Evolutionary conservation across 1,140 invertebrate genomes (phyloP).

Genomic region (Cryptotermes secundus): DNA sequence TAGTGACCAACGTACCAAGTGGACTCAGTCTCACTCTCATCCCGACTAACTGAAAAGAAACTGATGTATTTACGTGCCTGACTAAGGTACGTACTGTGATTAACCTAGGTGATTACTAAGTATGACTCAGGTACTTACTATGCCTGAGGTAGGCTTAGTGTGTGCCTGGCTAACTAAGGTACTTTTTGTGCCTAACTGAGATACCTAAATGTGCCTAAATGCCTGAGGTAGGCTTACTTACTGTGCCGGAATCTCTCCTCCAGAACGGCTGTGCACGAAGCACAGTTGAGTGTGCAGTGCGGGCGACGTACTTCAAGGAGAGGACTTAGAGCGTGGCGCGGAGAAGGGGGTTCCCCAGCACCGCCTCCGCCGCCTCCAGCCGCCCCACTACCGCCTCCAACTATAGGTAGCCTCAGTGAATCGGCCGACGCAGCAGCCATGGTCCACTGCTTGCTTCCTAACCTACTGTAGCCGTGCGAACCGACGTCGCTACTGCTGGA

Average conservation of each 20-base stretch:
- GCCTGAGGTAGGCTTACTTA: conserved; percentile 46
- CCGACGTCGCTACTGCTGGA: neutral
- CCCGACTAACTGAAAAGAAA: too few species aligned
- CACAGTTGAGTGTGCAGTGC: conserved; percentile 71
- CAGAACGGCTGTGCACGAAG: conserved; percentile 64
- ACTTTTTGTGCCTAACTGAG: too few species aligned
- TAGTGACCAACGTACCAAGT: too few species aligned
- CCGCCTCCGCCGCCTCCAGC: conserved; percentile 4
- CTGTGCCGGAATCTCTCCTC: conserved; percentile 69
- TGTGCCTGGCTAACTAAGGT: too few species aligned
- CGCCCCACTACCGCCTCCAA: conserved; percentile 1
- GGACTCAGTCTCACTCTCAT: too few species aligned
- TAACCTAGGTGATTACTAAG: too few species aligned
- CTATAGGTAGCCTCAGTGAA: neutral
- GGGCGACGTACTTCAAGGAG: conserved; percentile 65
- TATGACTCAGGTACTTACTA: too few species aligned
- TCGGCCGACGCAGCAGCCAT: neutral
- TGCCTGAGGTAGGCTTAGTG: too few species aligned
- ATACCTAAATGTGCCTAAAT: too few species aligned
- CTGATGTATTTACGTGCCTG: too few species aligned
- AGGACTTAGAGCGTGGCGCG: conserved; percentile 66
- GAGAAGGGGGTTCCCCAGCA: conserved; percentile 38
- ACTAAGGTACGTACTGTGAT: too few species aligned
- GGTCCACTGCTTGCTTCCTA: neutral
- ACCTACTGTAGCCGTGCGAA: neutral